Conservation (phyloP, 2,797 vertebrate genomes). For the Decapterus maruadsi region DNA sequence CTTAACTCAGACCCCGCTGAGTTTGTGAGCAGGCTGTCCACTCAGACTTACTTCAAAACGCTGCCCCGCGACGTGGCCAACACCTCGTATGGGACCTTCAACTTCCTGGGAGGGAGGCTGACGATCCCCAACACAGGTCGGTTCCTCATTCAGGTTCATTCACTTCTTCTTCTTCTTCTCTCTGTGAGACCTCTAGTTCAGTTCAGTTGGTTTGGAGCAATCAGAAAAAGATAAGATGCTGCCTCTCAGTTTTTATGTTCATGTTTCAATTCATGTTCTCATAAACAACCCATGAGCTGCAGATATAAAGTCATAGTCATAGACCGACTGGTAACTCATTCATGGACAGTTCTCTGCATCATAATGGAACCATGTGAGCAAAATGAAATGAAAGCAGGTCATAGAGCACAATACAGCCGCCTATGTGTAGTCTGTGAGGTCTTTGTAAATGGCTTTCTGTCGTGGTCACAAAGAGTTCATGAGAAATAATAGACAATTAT, state of each 20-base stretch:
- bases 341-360: not conserved
- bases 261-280: not conserved
- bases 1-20: slow-evolving; percentile 89
- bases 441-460: not conserved
- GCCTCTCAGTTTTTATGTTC: not conserved
- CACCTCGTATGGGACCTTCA: slow-evolving; percentile 97
- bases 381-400: not conserved
- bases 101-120: slow-evolving; percentile 96
- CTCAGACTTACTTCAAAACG: slow-evolving; percentile 96
- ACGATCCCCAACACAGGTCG: slow-evolving; percentile 96
- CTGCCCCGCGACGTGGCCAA: slow-evolving; percentile 92
- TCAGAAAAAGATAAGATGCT: not conserved
- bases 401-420: not conserved
- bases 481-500: not conserved
- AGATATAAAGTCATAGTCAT: not conserved
- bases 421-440: not conserved
- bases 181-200: not conserved
- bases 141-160: slow-evolving; percentile 13
- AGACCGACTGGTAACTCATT: not conserved
- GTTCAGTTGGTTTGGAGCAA: not conserved
- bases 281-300: not conserved
- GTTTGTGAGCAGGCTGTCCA: slow-evolving; percentile 93
- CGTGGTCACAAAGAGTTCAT: not conserved
- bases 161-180: not conserved
- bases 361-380: not conserved